Evolutionary conservation across 1,140 invertebrate genomes (phyloP), one percentile per base, ranked within the genome.

Genomic region (Apis florea): DNA sequence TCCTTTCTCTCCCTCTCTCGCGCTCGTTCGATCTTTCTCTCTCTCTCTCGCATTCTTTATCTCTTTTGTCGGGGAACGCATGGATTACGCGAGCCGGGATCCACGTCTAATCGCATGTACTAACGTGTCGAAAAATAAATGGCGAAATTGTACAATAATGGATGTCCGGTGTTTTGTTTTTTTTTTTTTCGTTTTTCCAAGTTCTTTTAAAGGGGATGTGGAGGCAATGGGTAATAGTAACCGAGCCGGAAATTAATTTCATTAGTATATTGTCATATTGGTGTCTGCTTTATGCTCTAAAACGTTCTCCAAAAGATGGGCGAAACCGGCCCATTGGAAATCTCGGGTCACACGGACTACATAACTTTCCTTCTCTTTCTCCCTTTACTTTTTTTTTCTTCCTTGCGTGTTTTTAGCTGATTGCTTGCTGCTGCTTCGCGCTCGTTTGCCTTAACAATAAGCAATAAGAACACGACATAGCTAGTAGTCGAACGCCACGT

Each of bases 51-150:
- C 73, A 59, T 63, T 82, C 75, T 58, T 40, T 47, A 58, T 40
- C 47, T 49, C 67, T 70, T 54, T 70, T 17, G 31, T 51, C 47
- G 58, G 64, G 40, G 67, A 77, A 82, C 66, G 74, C 51, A 77
- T 49, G 74, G 56, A 70, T 82, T 84, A 83, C 54, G 77, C 78
- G 68, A 75, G 74, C 56, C 80, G 49, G 66, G 54, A 54, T 68
- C 56, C 54, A 61, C 54, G 66, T 75, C 85, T 83, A 83, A 87
- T 87, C 85, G 72, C 68, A 86, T 70, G 59, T 75, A 86, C 82
- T 86, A 83, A 73, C 68, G 75, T 77, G 68, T 87, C 73, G 69
- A 87, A 87, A 86, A 87, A 87, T 87, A 86, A 87, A 82, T 47
- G 64, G 77, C 72, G 76, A 83, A 58, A 83, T 85, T 72, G 84